Evolutionary conservation across 2,797 vertebrate species (phyloP).

Genomic region (Centropyge bicolor): DNA sequence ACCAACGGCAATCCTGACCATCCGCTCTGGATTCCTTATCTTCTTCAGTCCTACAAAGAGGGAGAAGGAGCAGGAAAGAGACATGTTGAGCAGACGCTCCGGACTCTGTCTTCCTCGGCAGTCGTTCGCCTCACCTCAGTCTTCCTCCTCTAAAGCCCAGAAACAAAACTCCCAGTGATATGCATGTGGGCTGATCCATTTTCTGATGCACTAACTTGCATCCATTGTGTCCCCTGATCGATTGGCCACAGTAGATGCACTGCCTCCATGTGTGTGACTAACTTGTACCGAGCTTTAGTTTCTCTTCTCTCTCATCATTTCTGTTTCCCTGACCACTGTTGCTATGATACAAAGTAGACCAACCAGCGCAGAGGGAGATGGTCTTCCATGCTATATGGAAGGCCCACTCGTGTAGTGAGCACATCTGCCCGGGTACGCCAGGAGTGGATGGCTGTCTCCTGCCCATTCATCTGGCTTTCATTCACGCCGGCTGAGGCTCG

Average conservation of each 20-base stretch:
- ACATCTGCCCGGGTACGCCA: constrained; percentile 67
- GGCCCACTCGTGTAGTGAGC: constrained; percentile 66
- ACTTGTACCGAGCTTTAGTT: constrained; percentile 82
- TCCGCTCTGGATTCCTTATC: constrained; percentile 89
- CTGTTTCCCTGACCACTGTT: constrained; percentile 87
- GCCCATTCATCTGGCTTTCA: constrained; percentile 69
- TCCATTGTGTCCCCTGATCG: constrained; percentile 75
- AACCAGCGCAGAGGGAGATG: constrained; percentile 79
- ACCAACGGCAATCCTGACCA: constrained; percentile 87
- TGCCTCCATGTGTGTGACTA: constrained; percentile 78
- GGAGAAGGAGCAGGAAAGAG: constrained; percentile 13
- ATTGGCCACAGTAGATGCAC: constrained; percentile 77
- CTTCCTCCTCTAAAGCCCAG: constrained; percentile 49
- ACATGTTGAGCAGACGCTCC: constrained; percentile 56
- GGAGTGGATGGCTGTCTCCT: constrained; percentile 57
- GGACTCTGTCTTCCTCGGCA: constrained; percentile 53
- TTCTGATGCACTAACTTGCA: constrained; percentile 75
- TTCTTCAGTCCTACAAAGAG: constrained; percentile 86
- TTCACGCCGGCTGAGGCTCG: constrained; percentile 55
- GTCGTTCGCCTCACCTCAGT: constrained; percentile 41
- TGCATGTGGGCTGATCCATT: constrained; percentile 72
- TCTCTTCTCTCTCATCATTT: constrained; percentile 81
- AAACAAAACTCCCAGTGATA: constrained; percentile 68
- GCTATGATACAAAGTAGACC: constrained; percentile 85
- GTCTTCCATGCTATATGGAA: constrained; percentile 79